Conservation (phyloP, 2,113 vertebrate species). For the Oncorhynchus mykiss region DNA sequence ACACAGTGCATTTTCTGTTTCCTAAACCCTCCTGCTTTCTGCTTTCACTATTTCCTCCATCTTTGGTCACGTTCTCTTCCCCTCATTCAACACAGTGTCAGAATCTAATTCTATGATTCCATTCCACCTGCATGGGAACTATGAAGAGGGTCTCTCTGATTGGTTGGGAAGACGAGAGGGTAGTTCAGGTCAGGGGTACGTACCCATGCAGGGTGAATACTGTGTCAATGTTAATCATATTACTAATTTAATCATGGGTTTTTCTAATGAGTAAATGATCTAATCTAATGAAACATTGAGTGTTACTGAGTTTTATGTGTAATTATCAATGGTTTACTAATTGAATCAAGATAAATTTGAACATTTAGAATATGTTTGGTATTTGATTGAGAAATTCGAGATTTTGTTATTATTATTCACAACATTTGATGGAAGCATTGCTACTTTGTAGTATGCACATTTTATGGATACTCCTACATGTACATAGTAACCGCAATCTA, state of each 20-base stretch:
- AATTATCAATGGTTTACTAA: constrained; percentile 55
- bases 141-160: constrained; percentile 52
- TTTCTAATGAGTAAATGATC: constrained; percentile 45
- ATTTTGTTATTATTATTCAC: constrained; percentile 49
- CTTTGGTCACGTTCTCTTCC: constrained; percentile 14
- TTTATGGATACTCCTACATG: constrained; percentile 45
- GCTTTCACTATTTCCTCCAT: neutral
- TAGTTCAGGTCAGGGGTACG: constrained; percentile 9
- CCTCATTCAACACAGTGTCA: neutral
- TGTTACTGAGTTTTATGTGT: constrained; percentile 55
- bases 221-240: neutral
- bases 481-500: constrained; percentile 50
- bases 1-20: constrained; percentile 33
- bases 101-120: neutral
- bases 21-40: neutral
- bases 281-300: constrained; percentile 25
- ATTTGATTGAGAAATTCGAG: constrained; percentile 50
- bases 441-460: constrained; percentile 63
- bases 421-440: constrained; percentile 30
- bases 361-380: constrained; percentile 57
- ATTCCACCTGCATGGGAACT: constrained; percentile 16
- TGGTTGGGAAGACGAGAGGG: constrained; percentile 55
- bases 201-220: too few relatives aligned
- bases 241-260: constrained; percentile 31
- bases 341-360: constrained; percentile 49